Percentiles rank a stretch among this genome's conserved stretches.
phyloP scores from a whole-genome alignment of 2,888 invertebrate genomes.

The Antitype chi region DNA sequence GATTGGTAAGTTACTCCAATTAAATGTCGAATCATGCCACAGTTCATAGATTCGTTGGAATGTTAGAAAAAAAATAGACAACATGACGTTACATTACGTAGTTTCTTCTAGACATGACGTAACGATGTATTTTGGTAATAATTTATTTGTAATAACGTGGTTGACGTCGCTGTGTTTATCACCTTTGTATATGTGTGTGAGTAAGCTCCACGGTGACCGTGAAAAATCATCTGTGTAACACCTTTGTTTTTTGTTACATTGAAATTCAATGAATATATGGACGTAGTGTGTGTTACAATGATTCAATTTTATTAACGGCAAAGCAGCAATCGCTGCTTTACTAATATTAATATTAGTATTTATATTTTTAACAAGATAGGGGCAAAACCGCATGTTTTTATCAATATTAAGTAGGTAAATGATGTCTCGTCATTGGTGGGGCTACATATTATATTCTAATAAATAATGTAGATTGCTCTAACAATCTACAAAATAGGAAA shows the following conservation, averaged over 20 bases:
- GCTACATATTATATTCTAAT: not conserved
- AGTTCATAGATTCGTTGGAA: constrained; percentile 27
- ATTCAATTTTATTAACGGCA: constrained; percentile 22
- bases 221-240: constrained; percentile 59
- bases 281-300: constrained; percentile 13
- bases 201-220: constrained; percentile 56
- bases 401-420: not conserved
- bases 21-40: constrained; percentile 31
- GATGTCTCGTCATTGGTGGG: not conserved
- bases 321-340: no score
- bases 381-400: not conserved
- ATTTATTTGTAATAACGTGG: constrained; percentile 40
- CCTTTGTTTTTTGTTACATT: constrained; percentile 53
- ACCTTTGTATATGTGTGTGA: constrained; percentile 29
- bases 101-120: constrained; percentile 48
- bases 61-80: constrained; percentile 21
- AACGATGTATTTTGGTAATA: constrained; percentile 58
- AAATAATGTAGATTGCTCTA: not conserved
- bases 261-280: constrained; percentile 43
- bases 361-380: not conserved
- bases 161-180: constrained; percentile 39
- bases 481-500: not conserved
- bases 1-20: constrained; percentile 6
- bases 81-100: constrained; percentile 52
- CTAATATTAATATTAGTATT: no score